These are phyloP conservation scores for Cynodonichthys magdalenae DNA, from an alignment of 2,797 vertebrate species.

Conservation along the genomic window DNA sequence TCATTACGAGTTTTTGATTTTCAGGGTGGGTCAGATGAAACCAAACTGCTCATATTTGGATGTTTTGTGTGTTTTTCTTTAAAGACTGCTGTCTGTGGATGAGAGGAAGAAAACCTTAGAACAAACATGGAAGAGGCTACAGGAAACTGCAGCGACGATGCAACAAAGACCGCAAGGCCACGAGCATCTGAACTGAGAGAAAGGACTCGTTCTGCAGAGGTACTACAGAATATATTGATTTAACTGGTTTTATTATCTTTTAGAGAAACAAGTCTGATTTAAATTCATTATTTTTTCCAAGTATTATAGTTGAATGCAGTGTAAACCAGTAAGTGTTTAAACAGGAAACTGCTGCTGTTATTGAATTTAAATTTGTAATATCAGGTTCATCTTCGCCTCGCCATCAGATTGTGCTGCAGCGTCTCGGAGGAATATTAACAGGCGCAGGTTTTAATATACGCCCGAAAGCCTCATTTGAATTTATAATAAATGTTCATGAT, in stretches of 20 bases:
- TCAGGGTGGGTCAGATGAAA: not conserved
- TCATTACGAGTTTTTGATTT: not conserved
- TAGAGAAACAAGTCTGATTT: not conserved
- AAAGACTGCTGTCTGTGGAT: constrained; percentile 44
- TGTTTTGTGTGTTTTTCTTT: constrained; percentile 45
- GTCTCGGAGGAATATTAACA: constrained; percentile 3
- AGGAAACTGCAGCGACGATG: constrained; percentile 24
- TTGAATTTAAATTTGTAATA: not conserved
- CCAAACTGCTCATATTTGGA: not conserved
- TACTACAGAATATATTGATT: not conserved
- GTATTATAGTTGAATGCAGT: not conserved
- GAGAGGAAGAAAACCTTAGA: constrained; percentile 51
- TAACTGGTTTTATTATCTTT: too few species aligned
- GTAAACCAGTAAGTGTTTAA: not conserved
- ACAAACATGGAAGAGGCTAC: constrained; percentile 54
- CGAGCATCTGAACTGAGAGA: constrained; percentile 6
- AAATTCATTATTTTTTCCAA: not conserved
- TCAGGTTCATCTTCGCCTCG: not conserved
- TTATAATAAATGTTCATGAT: constrained; percentile 6
- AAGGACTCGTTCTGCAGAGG: not conserved
- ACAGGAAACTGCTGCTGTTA: not conserved
- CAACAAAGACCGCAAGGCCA: constrained; percentile 15
- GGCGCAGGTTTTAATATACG: constrained; percentile 25
- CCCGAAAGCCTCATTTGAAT: constrained; percentile 39
- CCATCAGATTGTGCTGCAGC: not conserved